Base-by-base conservation (phyloP, 2,113 vertebrate species). In the Lophura nycthemera region DNA sequence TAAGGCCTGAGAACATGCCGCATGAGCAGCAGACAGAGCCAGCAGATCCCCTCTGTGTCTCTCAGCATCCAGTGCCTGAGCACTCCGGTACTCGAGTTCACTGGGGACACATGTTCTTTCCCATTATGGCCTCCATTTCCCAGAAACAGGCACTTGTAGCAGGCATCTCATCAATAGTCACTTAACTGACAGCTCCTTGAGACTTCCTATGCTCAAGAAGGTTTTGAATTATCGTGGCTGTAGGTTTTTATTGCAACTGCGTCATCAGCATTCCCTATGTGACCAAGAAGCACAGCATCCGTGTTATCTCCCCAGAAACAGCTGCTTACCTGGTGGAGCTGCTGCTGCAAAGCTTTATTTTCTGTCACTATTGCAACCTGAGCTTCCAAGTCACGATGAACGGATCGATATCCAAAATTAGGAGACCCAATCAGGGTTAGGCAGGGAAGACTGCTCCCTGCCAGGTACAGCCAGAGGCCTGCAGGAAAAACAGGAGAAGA, bases 381-480 rank as follows among this genome's bases (percentile, higher is more conserved):
- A 79, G 99, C 99, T 97, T 99, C 99, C 96, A 99, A 97, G 97
- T 99, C 99, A 24, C 99, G 98, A 96, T 99, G 99, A 90, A 99
- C 99, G 0, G 99, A 99, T 82, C 99, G 98, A 97, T 99, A 99
- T 10, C 99, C 99, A 7, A 99, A 99, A 97, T 99, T 99, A 59
- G 99, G 99, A 70, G 99, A 99, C 96, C 99, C 99, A 80, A 99
- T 99, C 80, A 99, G 97, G 73, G 99, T 99, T 78, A 99, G 99
- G 93, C 98, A 99, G 73, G 99, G 99, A 90, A 97, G 98, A 32
- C 97, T 96, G 43, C 98, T 98, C 84, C 98, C 99, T 42, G 98
- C 97, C 94, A 99, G 98, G 98, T 99, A 99, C 93, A 99, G 98
- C 99, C 99, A 99, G 93, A 99, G 98, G 94, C 99, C 99, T 99